Base-by-base conservation (phyloP, 2,113 vertebrate species). In the Bolborhynchus lineola region DNA sequence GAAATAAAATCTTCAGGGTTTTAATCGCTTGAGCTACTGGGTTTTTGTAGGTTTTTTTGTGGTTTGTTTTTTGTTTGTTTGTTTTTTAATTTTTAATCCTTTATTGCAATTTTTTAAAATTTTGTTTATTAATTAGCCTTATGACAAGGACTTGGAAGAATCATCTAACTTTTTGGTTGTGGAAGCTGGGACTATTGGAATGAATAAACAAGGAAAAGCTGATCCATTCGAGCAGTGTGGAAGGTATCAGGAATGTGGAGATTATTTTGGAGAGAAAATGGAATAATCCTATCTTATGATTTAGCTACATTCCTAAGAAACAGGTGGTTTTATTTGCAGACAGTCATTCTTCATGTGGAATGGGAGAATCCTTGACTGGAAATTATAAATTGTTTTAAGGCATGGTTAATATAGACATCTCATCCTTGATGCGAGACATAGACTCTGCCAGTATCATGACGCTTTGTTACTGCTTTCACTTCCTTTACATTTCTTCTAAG, bases 101-200 rank as follows among this genome's bases (percentile, higher is more conserved):
- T 50, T 79, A 31, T 13, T 91, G n/a, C 53, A 14, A 5, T 42
- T 24, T 11, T 68, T 23, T 69, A 21, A 60, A 0, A 6, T 28
- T 81, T 39, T 67, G 2, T 19, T 42, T 70, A 93, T 96, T 75
- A 28, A 93, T 92, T 95, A 98, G 98, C 88, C 59, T 90, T 93
- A 59, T 6, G 68, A 75, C 84, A 94, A 81, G 11, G 90, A 95
- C 53, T 65, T 84, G 64, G 96, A 97, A 95, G 97, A 97, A 79
- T 31, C 83, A 16, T 92, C 65, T 62, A 6, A 63, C 25, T 24
- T 67, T 21, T 84, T 92, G 24, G 77, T 97, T 77, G 88, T 74
- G 35, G 97, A 96, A 91, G 82, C 85, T 86, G 96, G 82, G 62
- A 41, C 91, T 88, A 9, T 74, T 42, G 53, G 67, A 52, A 46